phyloP scores from a whole-genome alignment of 2,797 vertebrate species.

The Gambusia yucatana region DNA sequence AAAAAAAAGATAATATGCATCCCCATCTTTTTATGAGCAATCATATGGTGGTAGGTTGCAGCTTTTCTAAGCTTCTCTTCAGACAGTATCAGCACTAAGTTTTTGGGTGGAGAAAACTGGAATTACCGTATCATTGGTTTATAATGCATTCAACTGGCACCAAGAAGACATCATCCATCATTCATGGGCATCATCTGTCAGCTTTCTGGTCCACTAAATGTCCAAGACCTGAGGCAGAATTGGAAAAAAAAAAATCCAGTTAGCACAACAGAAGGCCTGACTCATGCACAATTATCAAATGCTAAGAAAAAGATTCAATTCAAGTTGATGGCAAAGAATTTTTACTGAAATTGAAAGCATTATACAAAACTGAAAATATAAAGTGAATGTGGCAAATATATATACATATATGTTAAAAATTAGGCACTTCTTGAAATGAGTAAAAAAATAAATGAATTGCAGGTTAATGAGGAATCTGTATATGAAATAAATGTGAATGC shows the following conservation, averaged over 20 bases:
- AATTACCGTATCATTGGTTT: constrained; percentile 39
- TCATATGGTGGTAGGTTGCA: not conserved
- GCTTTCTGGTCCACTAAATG: constrained; percentile 62
- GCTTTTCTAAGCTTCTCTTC: not conserved
- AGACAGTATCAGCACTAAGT: constrained; percentile 18
- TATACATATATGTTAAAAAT: not conserved
- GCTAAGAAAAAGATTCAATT: constrained; percentile 16
- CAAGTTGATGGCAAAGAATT: constrained; percentile 18
- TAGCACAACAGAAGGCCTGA: constrained; percentile 46
- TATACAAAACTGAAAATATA: not conserved
- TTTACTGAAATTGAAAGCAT: constrained; percentile 6
- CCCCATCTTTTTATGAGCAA: not conserved
- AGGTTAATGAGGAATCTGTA: constrained; percentile 24
- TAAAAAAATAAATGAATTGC: constrained; percentile 3
- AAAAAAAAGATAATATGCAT: not conserved
- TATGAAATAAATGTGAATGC: constrained; percentile 21
- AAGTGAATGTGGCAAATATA: not conserved
- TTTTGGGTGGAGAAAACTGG: constrained; percentile 34
- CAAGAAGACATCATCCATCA: constrained; percentile 71
- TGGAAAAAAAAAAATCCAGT: constrained; percentile 38
- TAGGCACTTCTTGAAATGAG: constrained; percentile 5
- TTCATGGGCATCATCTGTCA: constrained; percentile 73
- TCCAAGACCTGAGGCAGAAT: constrained; percentile 46
- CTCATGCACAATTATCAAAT: constrained; percentile 47
- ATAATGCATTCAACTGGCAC: constrained; percentile 68